Percentiles rank a stretch among this genome's conserved stretches.
Evolutionary conservation across 2,797 vertebrate genomes (phyloP).

Genomic region (Centropyge bicolor): DNA sequence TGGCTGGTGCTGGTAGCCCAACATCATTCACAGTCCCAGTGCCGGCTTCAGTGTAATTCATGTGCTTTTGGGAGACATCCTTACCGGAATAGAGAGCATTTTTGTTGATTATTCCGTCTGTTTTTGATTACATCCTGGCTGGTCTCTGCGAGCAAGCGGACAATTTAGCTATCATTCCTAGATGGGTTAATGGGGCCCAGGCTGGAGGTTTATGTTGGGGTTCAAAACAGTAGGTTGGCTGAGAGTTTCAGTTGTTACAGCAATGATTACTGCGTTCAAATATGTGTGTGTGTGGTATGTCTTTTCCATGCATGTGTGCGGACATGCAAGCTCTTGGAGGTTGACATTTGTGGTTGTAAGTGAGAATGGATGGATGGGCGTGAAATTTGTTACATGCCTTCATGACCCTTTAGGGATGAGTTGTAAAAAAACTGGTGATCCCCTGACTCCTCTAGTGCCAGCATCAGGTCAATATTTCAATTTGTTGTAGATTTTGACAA

Average conservation of each 20-base stretch:
- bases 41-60: conserved; percentile 81
- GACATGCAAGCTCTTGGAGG: conserved; percentile 7
- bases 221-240: conserved; percentile 72
- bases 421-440: neutral
- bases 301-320: conserved; percentile 8
- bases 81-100: conserved; percentile 81
- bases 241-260: conserved; percentile 57
- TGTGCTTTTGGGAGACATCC: conserved; percentile 82
- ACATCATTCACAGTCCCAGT: conserved; percentile 81
- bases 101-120: conserved; percentile 84
- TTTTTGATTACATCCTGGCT: conserved; percentile 82
- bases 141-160: conserved; percentile 61
- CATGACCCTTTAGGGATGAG: neutral
- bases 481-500: neutral
- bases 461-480: neutral
- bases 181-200: conserved; percentile 72
- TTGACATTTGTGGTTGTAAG: too few relatives aligned
- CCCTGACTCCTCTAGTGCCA: neutral
- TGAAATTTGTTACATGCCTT: neutral
- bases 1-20: conserved; percentile 78
- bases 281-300: conserved; percentile 26
- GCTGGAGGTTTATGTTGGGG: conserved; percentile 61
- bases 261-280: conserved; percentile 45
- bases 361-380: neutral
- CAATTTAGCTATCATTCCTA: conserved; percentile 75